Evolutionary conservation across 37 sponge, comb jelly and placozoan species (phyloP), one percentile per base, ranked within the genome.

Genomic region (Cladorhizidae sp.): DNA sequence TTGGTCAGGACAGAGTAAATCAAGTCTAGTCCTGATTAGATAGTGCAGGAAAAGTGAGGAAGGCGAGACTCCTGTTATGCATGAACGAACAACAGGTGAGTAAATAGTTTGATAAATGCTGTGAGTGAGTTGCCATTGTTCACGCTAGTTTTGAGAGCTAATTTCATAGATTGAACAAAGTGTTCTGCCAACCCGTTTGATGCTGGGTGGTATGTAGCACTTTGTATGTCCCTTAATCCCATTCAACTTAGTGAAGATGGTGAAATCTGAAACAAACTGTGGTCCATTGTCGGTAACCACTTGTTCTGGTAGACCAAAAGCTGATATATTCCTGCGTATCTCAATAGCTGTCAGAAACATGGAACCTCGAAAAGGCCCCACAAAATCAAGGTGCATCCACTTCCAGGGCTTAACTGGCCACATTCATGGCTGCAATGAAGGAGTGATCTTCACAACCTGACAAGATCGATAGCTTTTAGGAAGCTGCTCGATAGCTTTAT

Each of bases 321-420:
- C 55, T 54, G 17, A 54, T 17, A 54, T 54, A 12, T 54, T 54
- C 17, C 55, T 54, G 17, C 12, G 17, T 54, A 54, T 54, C 12
- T 54, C 55, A 17, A 54, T 54, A 20, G 55, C 17, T 17, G 12
- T 54, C 17, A 17, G 17, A 54, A 17, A 20, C 12, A 17, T 54
- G 12, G 55, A 20, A n/a, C n/a, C n/a, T n/a, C n/a, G n/a, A n/a
- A n/a, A n/a, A n/a, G n/a, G n/a, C n/a, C n/a, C n/a, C n/a, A 49
- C 72, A 72, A 41, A 72, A 41, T 72, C 72, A 3, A 72, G 23
- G 43, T 83, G 84, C 0, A 83, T 23, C 6, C 84, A 35, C 17
- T 75, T 28, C 75, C 75, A 83, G 22, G 76, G 76, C 5, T 2
- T 6, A 1, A 35, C 32, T 2, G 76, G 76, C 76, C 76, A 75